Percentiles rank a stretch among this genome's conserved stretches.
phyloP scores from a whole-genome alignment of 2,113 vertebrate genomes.

The Cichladusa arquata region DNA sequence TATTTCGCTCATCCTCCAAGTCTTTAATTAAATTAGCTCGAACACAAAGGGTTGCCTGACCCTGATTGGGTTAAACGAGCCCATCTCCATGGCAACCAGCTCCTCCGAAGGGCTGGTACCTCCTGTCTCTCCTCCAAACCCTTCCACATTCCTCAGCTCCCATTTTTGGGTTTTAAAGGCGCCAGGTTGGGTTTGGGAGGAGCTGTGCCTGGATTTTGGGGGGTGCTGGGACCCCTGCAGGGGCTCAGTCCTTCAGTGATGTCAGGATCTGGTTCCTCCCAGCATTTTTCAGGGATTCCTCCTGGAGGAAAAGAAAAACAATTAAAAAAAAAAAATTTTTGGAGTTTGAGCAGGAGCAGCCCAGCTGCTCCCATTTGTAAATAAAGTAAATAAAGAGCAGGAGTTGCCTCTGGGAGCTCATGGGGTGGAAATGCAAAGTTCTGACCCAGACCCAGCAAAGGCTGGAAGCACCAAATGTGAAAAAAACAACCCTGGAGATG shows the following conservation, averaged over 20 bases:
- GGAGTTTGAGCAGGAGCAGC: neutral
- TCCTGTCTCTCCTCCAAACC: neutral
- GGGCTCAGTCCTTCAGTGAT: no score
- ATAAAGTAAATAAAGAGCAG: neutral
- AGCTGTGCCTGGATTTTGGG: neutral
- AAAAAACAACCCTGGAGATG: neutral
- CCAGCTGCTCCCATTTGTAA: neutral
- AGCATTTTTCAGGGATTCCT: no score
- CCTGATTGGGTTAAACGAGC: slow-evolving; percentile 41
- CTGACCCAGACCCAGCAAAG: neutral
- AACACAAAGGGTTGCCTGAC: slow-evolving; percentile 13
- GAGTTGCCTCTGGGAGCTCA: neutral
- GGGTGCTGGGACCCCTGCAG: no score
- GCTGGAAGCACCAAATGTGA: neutral
- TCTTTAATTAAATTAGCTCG: slow-evolving; percentile 39
- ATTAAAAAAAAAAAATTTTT: neutral
- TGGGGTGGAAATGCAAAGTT: neutral
- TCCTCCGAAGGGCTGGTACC: neutral
- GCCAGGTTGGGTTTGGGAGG: neutral
- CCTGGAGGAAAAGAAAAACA: no score
- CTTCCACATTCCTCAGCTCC: neutral
- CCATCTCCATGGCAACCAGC: slow-evolving; percentile 36
- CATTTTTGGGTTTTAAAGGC: neutral
- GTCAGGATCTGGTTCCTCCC: no score
- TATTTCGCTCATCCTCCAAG: neutral